These are phyloP conservation scores for Origma solitaria DNA, from an alignment of 2,113 vertebrate genomes.

Conservation along the genomic window DNA sequence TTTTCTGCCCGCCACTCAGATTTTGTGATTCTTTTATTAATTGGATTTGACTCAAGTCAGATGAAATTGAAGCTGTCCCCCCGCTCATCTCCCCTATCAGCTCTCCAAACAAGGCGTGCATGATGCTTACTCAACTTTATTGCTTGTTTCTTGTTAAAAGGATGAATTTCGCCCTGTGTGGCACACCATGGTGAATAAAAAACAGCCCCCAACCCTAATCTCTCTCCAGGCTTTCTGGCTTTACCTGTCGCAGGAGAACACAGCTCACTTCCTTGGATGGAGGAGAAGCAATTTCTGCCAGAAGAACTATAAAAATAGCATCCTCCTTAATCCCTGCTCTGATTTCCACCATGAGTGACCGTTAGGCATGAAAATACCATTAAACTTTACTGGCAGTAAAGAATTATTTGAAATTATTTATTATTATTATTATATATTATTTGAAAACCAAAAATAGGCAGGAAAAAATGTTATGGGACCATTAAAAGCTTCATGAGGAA, in stretches of 20 bases:
- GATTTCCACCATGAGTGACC: neutral
- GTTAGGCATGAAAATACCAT: neutral
- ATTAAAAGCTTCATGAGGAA: neutral
- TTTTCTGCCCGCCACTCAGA: neutral
- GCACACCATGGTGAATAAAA: neutral
- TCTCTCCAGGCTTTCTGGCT: neutral
- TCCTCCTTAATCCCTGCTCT: slow-evolving; percentile 13
- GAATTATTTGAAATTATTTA: no score
- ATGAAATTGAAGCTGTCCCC: neutral
- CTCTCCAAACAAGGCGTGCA: neutral
- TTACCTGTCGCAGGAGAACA: neutral
- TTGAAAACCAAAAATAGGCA: slow-evolving; percentile 25
- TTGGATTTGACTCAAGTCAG: neutral
- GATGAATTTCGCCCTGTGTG: neutral
- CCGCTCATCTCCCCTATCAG: neutral
- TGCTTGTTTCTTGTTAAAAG: neutral
- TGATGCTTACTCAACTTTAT: neutral
- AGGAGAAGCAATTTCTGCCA: neutral
- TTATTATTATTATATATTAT: neutral
- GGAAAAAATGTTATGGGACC: neutral
- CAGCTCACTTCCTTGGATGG: neutral
- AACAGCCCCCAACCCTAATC: neutral
- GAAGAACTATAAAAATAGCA: neutral
- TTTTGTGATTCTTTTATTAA: neutral
- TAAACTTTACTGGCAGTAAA: slow-evolving; percentile 1